phyloP scores from a whole-genome alignment of 2,888 invertebrate genomes.

The Aradus depressus region DNA sequence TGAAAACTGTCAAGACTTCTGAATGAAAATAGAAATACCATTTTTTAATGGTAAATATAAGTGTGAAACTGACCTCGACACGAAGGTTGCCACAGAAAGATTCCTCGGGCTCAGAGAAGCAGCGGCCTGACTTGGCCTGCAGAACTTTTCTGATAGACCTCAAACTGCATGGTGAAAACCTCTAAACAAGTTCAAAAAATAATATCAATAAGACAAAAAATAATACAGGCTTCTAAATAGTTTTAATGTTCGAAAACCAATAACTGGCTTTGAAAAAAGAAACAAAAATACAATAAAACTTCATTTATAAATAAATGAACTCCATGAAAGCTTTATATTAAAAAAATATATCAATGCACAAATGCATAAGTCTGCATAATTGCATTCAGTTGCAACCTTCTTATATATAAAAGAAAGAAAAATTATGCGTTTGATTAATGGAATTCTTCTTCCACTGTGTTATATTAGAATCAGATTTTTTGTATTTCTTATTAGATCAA shows the following conservation, averaged over 20 bases:
- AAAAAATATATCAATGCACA: too few relatives aligned
- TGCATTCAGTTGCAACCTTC: too few relatives aligned
- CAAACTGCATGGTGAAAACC: conserved; percentile 89
- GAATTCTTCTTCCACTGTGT: too few relatives aligned
- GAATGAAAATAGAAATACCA: too few relatives aligned
- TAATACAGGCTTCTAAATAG: neutral
- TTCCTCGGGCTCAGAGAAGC: conserved; percentile 87
- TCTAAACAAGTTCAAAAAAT: conserved; percentile 42
- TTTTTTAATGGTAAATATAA: too few relatives aligned
- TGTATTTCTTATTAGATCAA: too few relatives aligned
- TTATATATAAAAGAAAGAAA: too few relatives aligned
- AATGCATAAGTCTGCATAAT: too few relatives aligned
- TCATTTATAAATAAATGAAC: neutral
- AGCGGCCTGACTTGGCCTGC: conserved; percentile 80
- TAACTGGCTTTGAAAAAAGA: neutral
- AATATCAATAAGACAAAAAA: neutral
- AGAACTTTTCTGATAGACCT: conserved; percentile 87
- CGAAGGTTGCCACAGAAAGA: conserved; percentile 93
- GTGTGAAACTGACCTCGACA: conserved; percentile 55
- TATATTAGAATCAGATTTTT: too few relatives aligned
- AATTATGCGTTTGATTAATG: too few relatives aligned
- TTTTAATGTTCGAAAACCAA: neutral
- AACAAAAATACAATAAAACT: neutral
- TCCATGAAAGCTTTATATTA: neutral
- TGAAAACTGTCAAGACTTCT: too few relatives aligned